These are phyloP conservation scores for Hemicordylus capensis DNA, from an alignment of 2,113 vertebrate species.

Conservation along the genomic window DNA sequence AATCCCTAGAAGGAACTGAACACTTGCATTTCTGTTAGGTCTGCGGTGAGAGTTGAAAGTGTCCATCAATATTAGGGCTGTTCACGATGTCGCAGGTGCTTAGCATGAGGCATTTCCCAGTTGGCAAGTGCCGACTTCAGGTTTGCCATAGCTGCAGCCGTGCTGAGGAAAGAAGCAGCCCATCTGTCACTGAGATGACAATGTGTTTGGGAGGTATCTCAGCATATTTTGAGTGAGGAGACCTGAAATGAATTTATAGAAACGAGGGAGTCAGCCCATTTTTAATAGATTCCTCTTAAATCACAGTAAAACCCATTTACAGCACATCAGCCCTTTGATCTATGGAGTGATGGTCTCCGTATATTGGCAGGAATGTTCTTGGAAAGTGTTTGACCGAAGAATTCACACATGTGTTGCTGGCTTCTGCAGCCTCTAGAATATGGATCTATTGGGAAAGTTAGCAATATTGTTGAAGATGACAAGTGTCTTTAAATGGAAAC, in stretches of 20 bases:
- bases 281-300: slow-evolving; percentile 31
- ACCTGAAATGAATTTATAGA: slow-evolving; percentile 42
- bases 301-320: slow-evolving; percentile 20
- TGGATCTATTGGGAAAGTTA: no score
- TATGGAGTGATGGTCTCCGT: not conserved
- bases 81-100: no score
- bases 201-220: slow-evolving; percentile 39
- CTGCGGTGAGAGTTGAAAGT: not conserved
- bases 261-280: slow-evolving; percentile 29
- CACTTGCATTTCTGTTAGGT: not conserved
- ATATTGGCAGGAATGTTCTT: not conserved
- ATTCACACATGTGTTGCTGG: not conserved
- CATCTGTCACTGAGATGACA: slow-evolving; percentile 20
- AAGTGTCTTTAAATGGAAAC: not conserved
- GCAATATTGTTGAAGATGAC: not conserved
- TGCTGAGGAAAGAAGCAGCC: not conserved
- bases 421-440: not conserved
- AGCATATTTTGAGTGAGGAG: slow-evolving; percentile 34
- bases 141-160: not conserved
- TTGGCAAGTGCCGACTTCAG: not conserved
- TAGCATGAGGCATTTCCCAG: not conserved
- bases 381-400: not conserved
- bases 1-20: no score
- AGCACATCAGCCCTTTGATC: slow-evolving; percentile 27
- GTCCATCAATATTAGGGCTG: not conserved